These are phyloP conservation scores for Dreissena rostriformis DNA, from an alignment of 1,140 invertebrate genomes.

Conservation along the genomic window DNA sequence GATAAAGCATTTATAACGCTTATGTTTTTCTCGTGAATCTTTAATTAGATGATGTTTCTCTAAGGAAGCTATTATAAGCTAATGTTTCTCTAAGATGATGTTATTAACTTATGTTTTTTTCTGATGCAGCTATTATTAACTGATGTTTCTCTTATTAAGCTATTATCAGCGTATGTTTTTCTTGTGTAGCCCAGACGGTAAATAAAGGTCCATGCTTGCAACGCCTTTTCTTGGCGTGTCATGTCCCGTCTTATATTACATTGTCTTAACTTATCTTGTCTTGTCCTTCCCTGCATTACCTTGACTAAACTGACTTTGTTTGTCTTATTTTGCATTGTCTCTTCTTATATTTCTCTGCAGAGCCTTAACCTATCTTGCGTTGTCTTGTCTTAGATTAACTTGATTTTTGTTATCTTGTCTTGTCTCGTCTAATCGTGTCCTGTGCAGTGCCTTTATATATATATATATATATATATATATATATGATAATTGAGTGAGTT, in stretches of 20 bases:
- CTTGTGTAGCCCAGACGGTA: no score
- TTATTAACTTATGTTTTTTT: no score
- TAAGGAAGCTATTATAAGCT: no score
- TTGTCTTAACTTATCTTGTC: neutral
- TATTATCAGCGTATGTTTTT: no score
- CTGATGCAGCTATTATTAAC: no score
- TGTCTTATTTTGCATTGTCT: neutral
- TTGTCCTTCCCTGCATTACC: neutral
- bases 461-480: neutral
- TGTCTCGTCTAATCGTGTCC: slow-evolving; percentile 26
- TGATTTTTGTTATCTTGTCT: neutral
- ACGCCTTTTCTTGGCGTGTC: neutral
- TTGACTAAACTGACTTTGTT: neutral
- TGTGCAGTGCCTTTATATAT: neutral
- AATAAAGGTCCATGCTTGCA: neutral
- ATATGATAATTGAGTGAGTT: slow-evolving; percentile 41
- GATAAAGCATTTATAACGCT: no score
- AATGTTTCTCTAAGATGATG: no score
- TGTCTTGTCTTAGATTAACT: neutral
- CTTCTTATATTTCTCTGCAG: neutral
- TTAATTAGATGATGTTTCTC: no score
- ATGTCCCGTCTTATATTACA: neutral
- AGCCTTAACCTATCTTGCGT: neutral
- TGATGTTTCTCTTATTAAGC: no score
- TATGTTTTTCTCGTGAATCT: no score